Evolutionary conservation across 2,888 invertebrate genomes (phyloP), one percentile per base, ranked within the genome.

Genomic region (Dasysyrphus tricinctus): DNA sequence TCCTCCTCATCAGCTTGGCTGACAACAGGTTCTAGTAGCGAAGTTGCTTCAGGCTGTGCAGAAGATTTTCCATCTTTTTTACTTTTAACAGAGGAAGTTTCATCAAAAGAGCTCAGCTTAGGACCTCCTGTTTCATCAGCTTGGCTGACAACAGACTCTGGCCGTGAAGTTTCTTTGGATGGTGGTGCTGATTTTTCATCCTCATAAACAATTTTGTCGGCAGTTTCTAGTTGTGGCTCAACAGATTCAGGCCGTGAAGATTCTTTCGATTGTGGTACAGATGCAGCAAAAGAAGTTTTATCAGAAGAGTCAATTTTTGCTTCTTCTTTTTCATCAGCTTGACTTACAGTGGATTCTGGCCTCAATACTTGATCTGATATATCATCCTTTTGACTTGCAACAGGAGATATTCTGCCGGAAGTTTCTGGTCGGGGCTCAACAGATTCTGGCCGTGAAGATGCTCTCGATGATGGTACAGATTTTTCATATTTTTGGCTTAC

Each of bases 401-500:
- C 24, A 24, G 24, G 24, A 24, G 24, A 24, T 24, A 24, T 24
- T 24, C 32, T 32, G 7, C 14, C 54, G 14, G 6, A 9, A 3
- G 16, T 47, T 8, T 47, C 16, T 47, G 4, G 47, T 47, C 16
- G 9, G 3, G 34, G 16, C 56, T 32, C n/a, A 57, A 57, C 56
- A 11, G 85, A 80, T 3, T 49, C 74, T 1, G 77, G 86, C 0
- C 88, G 49, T 0, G 89, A 88, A 0, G 75, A 59, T 19, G 89
- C 88, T 34, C 88, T 88, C 0, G 80, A 65, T 0, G 67, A 49
- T 5, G 32, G 42, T 12, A 81, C 70, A 11, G 84, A 59, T 59
- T 83, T 88, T 11, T 89, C 89, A 34, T 82, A 78, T 59, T 72
- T 61, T 24, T 37, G 88, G 88, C 54, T 89, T 88, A 84, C 81